Base-by-base conservation (phyloP, 2,888 invertebrate genomes). In the Leptarthrus brevirostris region DNA sequence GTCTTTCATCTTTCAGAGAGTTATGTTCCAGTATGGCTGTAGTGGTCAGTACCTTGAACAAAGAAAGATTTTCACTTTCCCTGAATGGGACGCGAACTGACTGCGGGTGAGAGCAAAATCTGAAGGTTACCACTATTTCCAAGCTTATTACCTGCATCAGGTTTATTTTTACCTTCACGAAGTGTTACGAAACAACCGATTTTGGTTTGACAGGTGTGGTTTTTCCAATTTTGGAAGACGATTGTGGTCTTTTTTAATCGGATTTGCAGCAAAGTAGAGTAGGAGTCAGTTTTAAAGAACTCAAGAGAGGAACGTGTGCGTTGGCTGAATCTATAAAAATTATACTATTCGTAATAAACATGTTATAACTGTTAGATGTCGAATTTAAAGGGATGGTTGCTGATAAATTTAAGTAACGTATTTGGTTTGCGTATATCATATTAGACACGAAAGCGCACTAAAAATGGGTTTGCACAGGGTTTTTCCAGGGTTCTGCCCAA, bases 1-100 rank as follows among this genome's bases (percentile, higher is more conserved):
- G 16, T 47, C 34, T 34, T 47, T 49, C 26, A 49, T 22, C 66
- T 24, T 40, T 2, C n/a, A n/a, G n/a, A n/a, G n/a, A n/a, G n/a
- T n/a, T n/a, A n/a, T 24, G 49, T 0, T 12, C 10, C 14, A 5
- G 47, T 1, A 3, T 26, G 20, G 24, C 26, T 22, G 47, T 30
- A 26, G 16, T 47, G 66, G 49, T 24, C 66, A 61, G 18, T 20
- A 30, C 36, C 61, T 40, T 36, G 61, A 18, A 61, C 61, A 61
- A 66, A 40, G 75, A 75, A 75, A 75, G 69, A 44, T 61, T 75
- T 75, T 75, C 73, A 75, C 75, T 71, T 70, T 70, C 54, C 49
- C 71, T 54, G 22, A 18, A 36, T 10, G 22, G 12, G 34, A 16
- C 24, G 6, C 22, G 36, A 20, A 16, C 18, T 12, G 61, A 5